Conservation (phyloP, 2,888 invertebrate genomes). For the Hedychridium roseum region DNA sequence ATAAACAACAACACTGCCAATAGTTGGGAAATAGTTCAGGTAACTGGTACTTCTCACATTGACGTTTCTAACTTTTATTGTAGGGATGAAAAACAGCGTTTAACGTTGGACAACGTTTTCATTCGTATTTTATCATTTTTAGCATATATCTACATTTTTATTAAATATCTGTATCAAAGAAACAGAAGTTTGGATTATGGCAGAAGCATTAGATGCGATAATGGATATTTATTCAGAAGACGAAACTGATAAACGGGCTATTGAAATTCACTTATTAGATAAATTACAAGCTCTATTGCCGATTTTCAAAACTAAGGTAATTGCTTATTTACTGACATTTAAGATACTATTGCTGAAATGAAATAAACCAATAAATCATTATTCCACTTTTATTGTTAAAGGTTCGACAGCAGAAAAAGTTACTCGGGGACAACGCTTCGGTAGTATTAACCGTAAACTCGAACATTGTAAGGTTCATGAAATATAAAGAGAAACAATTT, state of each 20-base stretch:
- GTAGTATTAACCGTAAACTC: constrained; percentile 76
- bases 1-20: constrained; percentile 23
- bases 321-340: constrained; percentile 4
- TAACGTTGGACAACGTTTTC: too few relatives aligned
- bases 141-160: constrained; percentile 69
- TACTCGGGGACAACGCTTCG: constrained; percentile 73
- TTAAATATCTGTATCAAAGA: constrained; percentile 70
- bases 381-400: constrained; percentile 60
- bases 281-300: constrained; percentile 70
- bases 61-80: too few relatives aligned
- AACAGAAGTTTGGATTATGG: constrained; percentile 74
- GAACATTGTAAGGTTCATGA: constrained; percentile 77
- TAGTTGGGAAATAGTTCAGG: constrained; percentile 42
- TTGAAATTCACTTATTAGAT: constrained; percentile 71
- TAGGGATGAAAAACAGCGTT: too few relatives aligned
- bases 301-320: constrained; percentile 73
- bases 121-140: too few relatives aligned
- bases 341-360: constrained; percentile 6
- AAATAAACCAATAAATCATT: constrained; percentile 7
- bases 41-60: constrained; percentile 20
- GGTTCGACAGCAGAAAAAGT: constrained; percentile 73
- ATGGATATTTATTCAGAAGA: constrained; percentile 83
- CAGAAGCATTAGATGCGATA: constrained; percentile 78
- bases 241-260: constrained; percentile 73
- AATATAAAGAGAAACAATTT: constrained; percentile 69